Base-by-base conservation (phyloP, 1,140 invertebrate genomes). In the Cecropterus lyciades region DNA sequence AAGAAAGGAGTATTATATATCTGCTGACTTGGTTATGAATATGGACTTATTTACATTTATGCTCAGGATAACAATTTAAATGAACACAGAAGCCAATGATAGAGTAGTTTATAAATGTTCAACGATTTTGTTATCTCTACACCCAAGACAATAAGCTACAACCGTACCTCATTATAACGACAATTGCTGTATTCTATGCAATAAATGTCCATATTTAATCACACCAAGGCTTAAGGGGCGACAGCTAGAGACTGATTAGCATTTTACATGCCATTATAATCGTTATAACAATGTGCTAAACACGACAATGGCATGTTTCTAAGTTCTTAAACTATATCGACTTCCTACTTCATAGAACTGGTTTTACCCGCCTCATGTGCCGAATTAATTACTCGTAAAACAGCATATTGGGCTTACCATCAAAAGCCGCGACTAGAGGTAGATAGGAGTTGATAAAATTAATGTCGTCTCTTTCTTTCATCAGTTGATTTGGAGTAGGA, bases 371-470 rank as follows among this genome's bases (percentile, higher is more conserved):
- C 59, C 57, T 65, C 37, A 65, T 65, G 65, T 72, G 64, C 51
- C 62, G 57, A 72, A 72, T 72, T 72, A 63, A 65, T 69, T 69
- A 72, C 70, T 65, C 37, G 70, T 69, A 57, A 64, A 69, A 65
- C 70, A 49, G 68, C 66, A 69, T 65, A 69, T 65, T 63, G 59
- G 59, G 15, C 48, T 63, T 46, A 65, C 42, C 45, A 46, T 42
- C 56, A 63, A 42, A 42, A 49, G 11, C 30, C 49, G 33, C 20
- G 59, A 16, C 17, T 52, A 51, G 37, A 33, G n/a, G 16, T 15
- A 33, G 30, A 64, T 59, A 57, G 52, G 33, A 56, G 42, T 17
- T 55, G 59, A 43, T 49, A 45, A 56, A 60, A 65, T 51, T 16
- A 57, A 43, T 57, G 56, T 43, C 16, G 45, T 65, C 57, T 55